Evolutionary conservation across 1,140 invertebrate species (phyloP), one percentile per base, ranked within the genome.

Genomic region (Streblospio benedicti): DNA sequence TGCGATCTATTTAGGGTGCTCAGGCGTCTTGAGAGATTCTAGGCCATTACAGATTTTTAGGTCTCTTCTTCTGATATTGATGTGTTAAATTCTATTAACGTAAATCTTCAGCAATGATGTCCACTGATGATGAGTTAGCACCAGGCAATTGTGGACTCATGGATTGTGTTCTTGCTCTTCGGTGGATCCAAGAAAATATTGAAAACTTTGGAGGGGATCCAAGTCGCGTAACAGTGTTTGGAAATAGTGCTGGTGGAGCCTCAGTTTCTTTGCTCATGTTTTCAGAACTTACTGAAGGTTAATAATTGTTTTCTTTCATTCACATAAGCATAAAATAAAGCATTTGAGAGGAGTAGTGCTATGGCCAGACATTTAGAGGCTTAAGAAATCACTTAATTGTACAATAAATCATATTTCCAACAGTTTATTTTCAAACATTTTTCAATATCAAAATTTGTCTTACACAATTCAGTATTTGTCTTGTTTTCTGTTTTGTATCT

Each of bases 151-250:
- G 62, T 50, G 72, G 71, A 9, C 57, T 74, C 4, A 41, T 63
- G 38, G 72, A 74, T 52, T 69, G 71, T 58, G 32, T 60, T 5
- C n/a, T 59, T 38, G 70, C 66, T 49, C 60, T 73, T 6, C 47
- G 59, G 9, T 73, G 70, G 70, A 65, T 74, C 3, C 57, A 64
- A 12, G 54, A 67, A n/a, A 73, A 74, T 44, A 71, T 73, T 25
- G 54, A 57, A n/a, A 57, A 32, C 28, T 73, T 73, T 57, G 65
- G 65, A 16, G 71, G 70, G 2, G 65, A 73, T 63, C 62, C 65
- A 23, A 27, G 12, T 35, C 63, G 59, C 43, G 65, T 71, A 38
- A 69, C 68, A 3, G 45, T 71, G 14, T 53, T 62, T 54, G 69
- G 68, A 20, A 61, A 67, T 44, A 69, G 68, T 35, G 68, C 69